These are phyloP conservation scores for Gymnogyps californianus DNA, from an alignment of 2,113 vertebrate species.

Conservation along the genomic window DNA sequence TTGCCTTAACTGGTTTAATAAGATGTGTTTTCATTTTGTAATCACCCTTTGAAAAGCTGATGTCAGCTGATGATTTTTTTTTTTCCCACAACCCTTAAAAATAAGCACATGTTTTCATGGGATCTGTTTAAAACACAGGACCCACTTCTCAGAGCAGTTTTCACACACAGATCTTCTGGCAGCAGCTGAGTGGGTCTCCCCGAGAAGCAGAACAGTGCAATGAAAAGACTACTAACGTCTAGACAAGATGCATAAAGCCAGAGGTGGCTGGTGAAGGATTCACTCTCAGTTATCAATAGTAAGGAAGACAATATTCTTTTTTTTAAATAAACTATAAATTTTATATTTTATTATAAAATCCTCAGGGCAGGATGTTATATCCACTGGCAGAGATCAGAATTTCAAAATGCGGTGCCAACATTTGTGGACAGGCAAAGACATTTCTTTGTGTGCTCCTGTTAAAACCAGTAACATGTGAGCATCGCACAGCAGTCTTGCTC, in stretches of 20 bases:
- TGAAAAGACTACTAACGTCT: accelerated
- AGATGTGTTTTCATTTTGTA: neutral
- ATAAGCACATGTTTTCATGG: neutral
- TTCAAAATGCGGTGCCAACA: neutral
- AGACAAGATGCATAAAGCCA: neutral
- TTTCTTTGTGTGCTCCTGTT: neutral
- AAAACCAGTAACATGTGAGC: neutral
- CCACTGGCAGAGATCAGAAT: neutral
- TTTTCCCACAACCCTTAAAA: neutral
- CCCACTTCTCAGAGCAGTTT: neutral
- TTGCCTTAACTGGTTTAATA: neutral
- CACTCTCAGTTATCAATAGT: neutral
- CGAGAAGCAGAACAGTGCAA: neutral
- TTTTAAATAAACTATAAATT: neutral
- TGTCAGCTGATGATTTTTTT: neutral
- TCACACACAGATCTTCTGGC: neutral
- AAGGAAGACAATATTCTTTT: neutral
- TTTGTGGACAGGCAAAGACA: neutral
- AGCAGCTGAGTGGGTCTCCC: neutral
- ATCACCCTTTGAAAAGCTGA: neutral
- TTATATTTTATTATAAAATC: too few relatives aligned
- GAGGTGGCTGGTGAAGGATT: neutral
- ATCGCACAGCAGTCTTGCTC: accelerated
- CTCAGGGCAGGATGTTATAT: neutral
- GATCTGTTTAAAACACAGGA: neutral